Percentiles rank a stretch among this genome's conserved stretches.
Evolutionary conservation across 2,888 invertebrate species (phyloP).

Genomic region (Drosophila picticornis): DNA sequence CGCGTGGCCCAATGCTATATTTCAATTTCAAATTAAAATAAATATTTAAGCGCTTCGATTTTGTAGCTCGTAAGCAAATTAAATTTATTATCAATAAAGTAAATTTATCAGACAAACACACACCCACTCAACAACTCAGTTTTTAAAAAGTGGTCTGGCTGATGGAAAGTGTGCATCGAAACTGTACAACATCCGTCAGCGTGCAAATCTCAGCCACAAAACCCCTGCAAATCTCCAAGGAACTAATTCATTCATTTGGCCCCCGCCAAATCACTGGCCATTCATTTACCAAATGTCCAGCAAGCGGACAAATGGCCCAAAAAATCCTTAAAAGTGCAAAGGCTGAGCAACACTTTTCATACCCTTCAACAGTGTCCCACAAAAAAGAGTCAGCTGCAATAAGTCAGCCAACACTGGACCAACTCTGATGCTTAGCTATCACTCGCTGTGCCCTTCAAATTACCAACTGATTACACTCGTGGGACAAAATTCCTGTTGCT

Average conservation of each 20-base stretch:
- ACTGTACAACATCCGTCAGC: constrained; percentile 57
- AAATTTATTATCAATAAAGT: constrained; percentile 68
- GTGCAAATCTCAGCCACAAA: constrained; percentile 44
- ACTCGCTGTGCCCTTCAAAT: constrained; percentile 72
- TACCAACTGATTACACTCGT: constrained; percentile 77
- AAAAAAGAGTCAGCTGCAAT: constrained; percentile 69
- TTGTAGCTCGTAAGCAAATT: constrained; percentile 49
- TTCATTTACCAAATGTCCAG: constrained; percentile 71
- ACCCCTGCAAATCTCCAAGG: constrained; percentile 60
- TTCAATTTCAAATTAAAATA: constrained; percentile 81
- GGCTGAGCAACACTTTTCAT: constrained; percentile 16
- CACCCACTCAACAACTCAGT: neutral
- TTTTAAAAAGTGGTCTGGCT: neutral
- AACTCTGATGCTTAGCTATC: constrained; percentile 67
- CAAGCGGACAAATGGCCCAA: constrained; percentile 50
- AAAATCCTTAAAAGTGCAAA: constrained; percentile 42
- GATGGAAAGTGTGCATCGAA: neutral
- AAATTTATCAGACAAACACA: constrained; percentile 41
- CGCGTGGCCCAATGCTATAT: constrained; percentile 66
- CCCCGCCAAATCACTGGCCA: constrained; percentile 66
- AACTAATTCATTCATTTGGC: constrained; percentile 78
- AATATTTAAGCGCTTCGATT: constrained; percentile 74
- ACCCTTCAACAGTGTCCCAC: neutral
- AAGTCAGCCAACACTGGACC: constrained; percentile 58
- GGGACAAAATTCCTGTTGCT: constrained; percentile 46